Conservation (phyloP, 2,113 vertebrate genomes). For the Phasianus colchicus region DNA sequence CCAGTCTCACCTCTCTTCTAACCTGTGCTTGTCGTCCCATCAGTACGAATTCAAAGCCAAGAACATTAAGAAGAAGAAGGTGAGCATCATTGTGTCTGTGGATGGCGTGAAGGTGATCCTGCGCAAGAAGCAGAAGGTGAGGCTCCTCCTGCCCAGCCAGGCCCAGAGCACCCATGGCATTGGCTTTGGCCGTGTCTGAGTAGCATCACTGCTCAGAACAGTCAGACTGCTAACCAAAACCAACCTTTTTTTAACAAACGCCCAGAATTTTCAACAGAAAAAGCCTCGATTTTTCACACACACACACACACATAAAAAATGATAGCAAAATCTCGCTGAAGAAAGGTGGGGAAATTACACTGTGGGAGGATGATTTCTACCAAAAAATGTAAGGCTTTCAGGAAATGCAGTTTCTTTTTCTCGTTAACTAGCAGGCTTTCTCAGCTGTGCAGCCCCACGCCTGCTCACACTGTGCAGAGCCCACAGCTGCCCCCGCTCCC, state of each 20-base stretch:
- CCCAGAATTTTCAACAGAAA: neutral
- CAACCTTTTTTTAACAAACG: neutral
- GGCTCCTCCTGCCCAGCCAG: neutral
- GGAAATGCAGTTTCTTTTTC: neutral
- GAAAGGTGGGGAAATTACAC: neutral
- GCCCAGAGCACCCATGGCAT: accelerated
- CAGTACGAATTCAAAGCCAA: constrained; percentile 95
- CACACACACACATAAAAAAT: neutral
- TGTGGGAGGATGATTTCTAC: neutral
- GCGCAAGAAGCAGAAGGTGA: constrained; percentile 88
- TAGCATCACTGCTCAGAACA: neutral
- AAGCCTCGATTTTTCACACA: neutral
- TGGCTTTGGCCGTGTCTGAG: neutral
- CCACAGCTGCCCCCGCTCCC: neutral
- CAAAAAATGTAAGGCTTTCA: neutral
- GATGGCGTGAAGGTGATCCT: constrained; percentile 85
- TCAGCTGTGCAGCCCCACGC: neutral
- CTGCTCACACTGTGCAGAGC: accelerated
- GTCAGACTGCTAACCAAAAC: neutral
- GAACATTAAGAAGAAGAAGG: constrained; percentile 92
- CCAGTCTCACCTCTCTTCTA: neutral
- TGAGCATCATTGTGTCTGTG: constrained; percentile 88
- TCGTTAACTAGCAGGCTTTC: neutral
- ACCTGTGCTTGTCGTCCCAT: neutral
- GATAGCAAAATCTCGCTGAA: neutral